Conservation (phyloP, 2,113 vertebrate species). For the Corythaixoides concolor region DNA sequence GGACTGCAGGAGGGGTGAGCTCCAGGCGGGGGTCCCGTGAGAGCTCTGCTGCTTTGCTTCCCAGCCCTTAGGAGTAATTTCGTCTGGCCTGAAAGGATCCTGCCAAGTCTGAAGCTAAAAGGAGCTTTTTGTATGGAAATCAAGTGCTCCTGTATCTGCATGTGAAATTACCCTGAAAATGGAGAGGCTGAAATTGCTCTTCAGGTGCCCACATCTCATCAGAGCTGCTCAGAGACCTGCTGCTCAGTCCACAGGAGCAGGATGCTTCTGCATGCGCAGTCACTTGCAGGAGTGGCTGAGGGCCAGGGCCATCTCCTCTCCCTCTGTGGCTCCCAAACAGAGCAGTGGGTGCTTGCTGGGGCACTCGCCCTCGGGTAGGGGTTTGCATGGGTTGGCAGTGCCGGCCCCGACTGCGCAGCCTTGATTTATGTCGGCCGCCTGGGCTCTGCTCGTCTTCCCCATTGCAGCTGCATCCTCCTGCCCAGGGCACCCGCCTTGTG, state of each 20-base stretch:
- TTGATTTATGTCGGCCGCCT: neutral
- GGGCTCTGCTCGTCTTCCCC: neutral
- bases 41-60: neutral
- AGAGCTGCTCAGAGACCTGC: slow-evolving; percentile 15
- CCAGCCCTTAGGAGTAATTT: neutral
- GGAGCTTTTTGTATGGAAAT: neutral
- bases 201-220: slow-evolving; percentile 22
- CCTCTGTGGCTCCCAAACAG: neutral
- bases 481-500: neutral
- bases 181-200: slow-evolving; percentile 16
- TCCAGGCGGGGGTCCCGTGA: neutral
- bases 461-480: rapidly evolving
- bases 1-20: neutral
- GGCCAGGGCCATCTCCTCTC: neutral
- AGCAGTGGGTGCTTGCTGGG: neutral
- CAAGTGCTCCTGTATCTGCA: neutral
- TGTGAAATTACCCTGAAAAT: neutral
- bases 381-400: neutral
- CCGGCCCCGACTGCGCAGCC: neutral
- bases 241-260: neutral
- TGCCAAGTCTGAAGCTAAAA: neutral
- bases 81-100: neutral
- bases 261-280: neutral
- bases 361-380: rapidly evolving
- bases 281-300: neutral